Base-by-base conservation (phyloP, 1,140 invertebrate genomes). In the Globodera rostochiensis region DNA sequence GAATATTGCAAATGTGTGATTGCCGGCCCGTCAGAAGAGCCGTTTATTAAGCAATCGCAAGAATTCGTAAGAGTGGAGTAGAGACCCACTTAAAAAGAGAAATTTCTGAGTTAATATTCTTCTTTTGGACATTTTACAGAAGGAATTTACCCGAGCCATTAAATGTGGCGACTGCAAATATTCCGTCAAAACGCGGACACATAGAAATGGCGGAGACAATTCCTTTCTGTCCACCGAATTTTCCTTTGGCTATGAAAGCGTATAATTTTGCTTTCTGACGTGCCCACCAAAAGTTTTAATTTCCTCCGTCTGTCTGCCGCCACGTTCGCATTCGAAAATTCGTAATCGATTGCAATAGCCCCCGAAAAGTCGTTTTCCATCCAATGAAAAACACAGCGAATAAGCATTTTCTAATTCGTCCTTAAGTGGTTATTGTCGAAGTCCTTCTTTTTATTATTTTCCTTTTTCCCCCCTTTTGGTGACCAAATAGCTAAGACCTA, bases 171-270 rank as follows among this genome's bases (percentile, higher is more conserved):
- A 82, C 84, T 15, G 84, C 84, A 50, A 77, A 86, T 1, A 83
- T 74, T 60, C 84, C 84, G 50, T 78, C 84, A 71, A 86, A 84
- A 13, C 83, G 21, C 19, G 84, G 84, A 79, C 85, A 86, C 80
- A 86, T 74, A 8, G 81, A 69, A 47, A 85, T 47, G 36, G 73
- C 82, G 1, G 84, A 84, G 4, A 85, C 25, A 60, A 84, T 73
- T 25, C 84, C 67, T 21, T 83, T 82, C 60, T 85, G 84, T 8
- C 74, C 79, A 6, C 36, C 25, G 36, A 77, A 77, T 21, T 21
- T 8, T 9, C 46, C 46, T 77, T 76, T 57, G 15, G 19, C 73
- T 81, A 19, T 36, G 19, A 45, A 21, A 76, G 21, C 46, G 50
- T 73, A 53, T 4, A 74, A 49, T 78, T 53, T 53, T 36, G 9